phyloP scores from a whole-genome alignment of 2,797 vertebrate species.

The Chaetodon trifasciatus region DNA sequence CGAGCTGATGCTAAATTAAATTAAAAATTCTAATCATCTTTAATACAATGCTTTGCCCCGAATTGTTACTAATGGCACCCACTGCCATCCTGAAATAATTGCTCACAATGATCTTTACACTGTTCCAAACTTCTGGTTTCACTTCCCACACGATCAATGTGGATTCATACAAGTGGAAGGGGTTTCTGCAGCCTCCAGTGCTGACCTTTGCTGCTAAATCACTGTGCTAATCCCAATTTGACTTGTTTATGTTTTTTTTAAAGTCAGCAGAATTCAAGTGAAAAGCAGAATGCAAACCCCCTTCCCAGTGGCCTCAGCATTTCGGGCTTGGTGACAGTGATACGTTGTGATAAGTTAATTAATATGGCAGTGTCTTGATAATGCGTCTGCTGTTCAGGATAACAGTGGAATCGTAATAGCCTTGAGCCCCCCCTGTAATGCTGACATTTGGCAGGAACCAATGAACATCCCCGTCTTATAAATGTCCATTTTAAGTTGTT shows the following conservation, averaged over 20 bases:
- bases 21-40: background rate
- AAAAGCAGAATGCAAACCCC: conserved; percentile 13
- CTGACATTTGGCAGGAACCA: background rate
- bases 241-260: conserved; percentile 43
- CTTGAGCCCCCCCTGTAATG: background rate
- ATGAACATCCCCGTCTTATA: background rate
- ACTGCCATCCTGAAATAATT: background rate
- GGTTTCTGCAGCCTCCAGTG: conserved; percentile 22
- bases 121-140: background rate
- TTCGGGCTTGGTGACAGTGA: conserved; percentile 47
- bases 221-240: conserved; percentile 41
- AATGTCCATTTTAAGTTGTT: background rate
- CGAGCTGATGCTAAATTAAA: no score
- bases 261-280: conserved; percentile 23
- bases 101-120: conserved; percentile 8
- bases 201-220: conserved; percentile 65
- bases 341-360: conserved; percentile 67
- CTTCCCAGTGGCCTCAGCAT: conserved; percentile 31
- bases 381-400: conserved; percentile 58
- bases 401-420: conserved; percentile 52
- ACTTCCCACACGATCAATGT: background rate
- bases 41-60: background rate
- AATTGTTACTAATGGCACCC: background rate
- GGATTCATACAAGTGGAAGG: conserved; percentile 6
- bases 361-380: conserved; percentile 49